phyloP scores from a whole-genome alignment of 2,113 vertebrate species.

The Scomber colias region DNA sequence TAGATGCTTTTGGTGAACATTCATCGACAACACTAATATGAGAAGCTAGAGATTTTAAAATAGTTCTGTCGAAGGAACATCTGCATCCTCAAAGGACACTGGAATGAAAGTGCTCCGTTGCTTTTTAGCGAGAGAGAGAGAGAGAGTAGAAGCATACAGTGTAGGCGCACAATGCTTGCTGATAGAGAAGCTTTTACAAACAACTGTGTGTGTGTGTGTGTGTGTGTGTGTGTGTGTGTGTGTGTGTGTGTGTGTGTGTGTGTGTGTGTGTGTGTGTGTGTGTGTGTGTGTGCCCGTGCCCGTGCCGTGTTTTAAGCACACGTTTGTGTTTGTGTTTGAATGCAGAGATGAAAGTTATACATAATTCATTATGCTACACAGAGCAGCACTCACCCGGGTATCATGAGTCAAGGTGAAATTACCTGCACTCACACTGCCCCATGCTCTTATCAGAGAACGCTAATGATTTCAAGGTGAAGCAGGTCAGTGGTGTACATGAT shows the following conservation, averaged over 20 bases:
- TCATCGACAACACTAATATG: conserved; percentile 10
- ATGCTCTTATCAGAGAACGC: conserved; percentile 53
- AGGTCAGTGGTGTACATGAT: conserved; percentile 81
- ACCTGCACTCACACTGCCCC: conserved; percentile 58
- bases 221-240: conserved; percentile 21
- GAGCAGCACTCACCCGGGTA: conserved; percentile 56
- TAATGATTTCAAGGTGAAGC: conserved; percentile 81
- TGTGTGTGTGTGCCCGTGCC: background rate
- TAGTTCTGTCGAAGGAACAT: conserved; percentile 50
- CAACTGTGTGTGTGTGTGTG: conserved; percentile 30
- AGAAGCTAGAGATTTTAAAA: conserved; percentile 44
- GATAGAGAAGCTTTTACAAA: conserved; percentile 53
- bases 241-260: background rate
- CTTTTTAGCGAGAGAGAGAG: conserved; percentile 41
- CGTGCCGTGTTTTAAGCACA: conserved; percentile 13
- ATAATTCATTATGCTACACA: conserved; percentile 67
- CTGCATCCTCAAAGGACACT: conserved; percentile 59
- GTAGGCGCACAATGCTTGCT: conserved; percentile 34
- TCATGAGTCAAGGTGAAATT: conserved; percentile 71
- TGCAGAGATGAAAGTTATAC: conserved; percentile 53
- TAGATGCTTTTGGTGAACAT: conserved; percentile 24
- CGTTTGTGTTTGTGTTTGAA: conserved; percentile 38
- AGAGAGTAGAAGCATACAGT: conserved; percentile 41
- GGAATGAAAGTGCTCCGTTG: conserved; percentile 44
- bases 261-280: too few species aligned